Conservation (phyloP, 2,797 vertebrate genomes). For the Gadopsis bispinosus region DNA sequence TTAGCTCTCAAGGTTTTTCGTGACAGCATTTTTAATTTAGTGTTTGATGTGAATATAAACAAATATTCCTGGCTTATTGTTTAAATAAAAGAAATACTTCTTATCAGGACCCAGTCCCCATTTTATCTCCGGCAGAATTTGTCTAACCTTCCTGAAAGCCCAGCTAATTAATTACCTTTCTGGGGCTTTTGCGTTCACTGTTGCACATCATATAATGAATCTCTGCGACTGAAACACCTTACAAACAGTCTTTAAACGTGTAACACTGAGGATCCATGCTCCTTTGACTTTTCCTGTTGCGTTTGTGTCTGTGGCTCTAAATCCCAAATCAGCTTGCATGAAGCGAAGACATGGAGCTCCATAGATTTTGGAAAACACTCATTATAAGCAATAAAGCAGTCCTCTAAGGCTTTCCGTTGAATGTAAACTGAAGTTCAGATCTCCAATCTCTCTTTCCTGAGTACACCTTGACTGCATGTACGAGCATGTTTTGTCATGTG, state of each 20-base stretch:
- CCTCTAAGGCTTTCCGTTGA: not conserved
- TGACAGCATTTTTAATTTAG: not conserved
- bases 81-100: not conserved
- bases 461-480: not conserved
- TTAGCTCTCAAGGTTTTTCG: not conserved
- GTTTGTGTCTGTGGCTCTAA: not conserved
- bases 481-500: not conserved
- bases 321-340: not conserved
- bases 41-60: not conserved
- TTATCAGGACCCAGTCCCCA: not conserved
- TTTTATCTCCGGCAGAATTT: conserved; percentile 3
- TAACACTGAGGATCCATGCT: not conserved
- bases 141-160: conserved; percentile 5
- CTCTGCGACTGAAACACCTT: not conserved
- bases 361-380: not conserved
- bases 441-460: not conserved
- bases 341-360: not conserved
- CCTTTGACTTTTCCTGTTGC: not conserved
- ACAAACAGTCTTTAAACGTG: not conserved
- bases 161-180: conserved; percentile 3
- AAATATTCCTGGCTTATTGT: not conserved
- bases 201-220: not conserved
- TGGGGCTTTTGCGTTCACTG: not conserved
- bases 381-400: not conserved
- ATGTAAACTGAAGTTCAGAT: conserved; percentile 8